A percentile compares a stretch with the other conserved stretches of the same genome.
phyloP scores from a whole-genome alignment of 1,140 invertebrate species.

The Mya arenaria region DNA sequence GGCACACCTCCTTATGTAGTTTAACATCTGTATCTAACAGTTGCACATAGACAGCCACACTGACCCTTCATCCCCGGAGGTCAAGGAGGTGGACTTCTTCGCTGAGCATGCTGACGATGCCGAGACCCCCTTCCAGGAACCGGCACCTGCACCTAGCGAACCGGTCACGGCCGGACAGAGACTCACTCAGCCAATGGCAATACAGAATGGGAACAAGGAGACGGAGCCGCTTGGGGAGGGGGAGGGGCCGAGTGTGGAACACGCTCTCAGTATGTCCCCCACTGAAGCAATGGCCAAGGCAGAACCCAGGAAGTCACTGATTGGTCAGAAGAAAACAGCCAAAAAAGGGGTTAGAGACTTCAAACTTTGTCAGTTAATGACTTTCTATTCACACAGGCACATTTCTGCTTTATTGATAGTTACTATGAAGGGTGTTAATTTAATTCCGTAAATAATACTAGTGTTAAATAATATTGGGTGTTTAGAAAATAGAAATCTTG shows the following conservation, averaged over 20 bases:
- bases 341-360: constrained; percentile 82
- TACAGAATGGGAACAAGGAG: constrained; percentile 72
- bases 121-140: background rate
- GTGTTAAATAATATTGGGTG: no score
- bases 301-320: constrained; percentile 87
- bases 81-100: constrained; percentile 90
- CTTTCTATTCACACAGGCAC: no score
- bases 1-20: no score
- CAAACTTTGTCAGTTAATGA: no score
- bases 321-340: constrained; percentile 83
- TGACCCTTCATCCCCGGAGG: constrained; percentile 66
- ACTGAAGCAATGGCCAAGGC: constrained; percentile 74
- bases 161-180: constrained; percentile 65
- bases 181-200: constrained; percentile 71
- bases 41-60: constrained; percentile 79
- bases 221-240: constrained; percentile 28
- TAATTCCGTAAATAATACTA: no score
- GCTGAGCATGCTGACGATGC: constrained; percentile 84
- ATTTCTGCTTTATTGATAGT: no score
- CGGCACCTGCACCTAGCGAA: background rate
- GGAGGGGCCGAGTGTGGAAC: constrained; percentile 83
- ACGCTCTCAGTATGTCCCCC: constrained; percentile 81
- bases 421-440: no score
- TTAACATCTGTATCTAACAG: constrained; percentile 68
- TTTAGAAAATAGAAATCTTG: no score